These are phyloP conservation scores for Todiramphus saurophagus DNA, from an alignment of 2,113 vertebrate species.

Conservation along the genomic window DNA sequence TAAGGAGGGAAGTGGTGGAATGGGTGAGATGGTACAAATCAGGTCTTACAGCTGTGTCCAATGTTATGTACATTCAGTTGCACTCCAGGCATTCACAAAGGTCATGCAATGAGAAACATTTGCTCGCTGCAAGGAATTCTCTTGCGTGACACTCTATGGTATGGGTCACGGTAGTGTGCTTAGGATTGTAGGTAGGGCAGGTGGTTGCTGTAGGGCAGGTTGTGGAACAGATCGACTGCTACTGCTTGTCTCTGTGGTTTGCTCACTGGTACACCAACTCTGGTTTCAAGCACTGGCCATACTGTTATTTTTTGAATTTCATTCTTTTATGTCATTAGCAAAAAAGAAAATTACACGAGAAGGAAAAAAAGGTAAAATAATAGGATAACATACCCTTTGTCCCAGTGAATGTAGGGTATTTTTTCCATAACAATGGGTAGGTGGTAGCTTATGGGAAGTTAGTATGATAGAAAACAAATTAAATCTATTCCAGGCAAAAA, in stretches of 20 bases:
- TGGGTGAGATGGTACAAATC: background rate
- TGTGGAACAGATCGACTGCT: background rate
- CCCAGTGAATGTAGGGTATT: background rate
- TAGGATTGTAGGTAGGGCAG: rapidly evolving
- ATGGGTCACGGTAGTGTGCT: background rate
- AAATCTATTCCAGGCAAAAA: background rate
- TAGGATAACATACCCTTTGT: background rate
- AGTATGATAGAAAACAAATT: background rate
- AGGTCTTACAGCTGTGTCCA: background rate
- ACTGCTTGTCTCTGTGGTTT: background rate
- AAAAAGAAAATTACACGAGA: background rate
- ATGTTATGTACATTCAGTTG: background rate
- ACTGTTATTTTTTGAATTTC: background rate
- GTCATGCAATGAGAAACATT: background rate
- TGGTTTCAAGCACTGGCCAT: background rate
- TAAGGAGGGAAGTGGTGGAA: background rate
- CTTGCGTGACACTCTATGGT: background rate
- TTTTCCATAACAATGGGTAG: background rate
- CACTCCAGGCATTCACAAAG: background rate
- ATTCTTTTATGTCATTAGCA: rapidly evolving
- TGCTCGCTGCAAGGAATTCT: background rate
- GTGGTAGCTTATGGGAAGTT: background rate
- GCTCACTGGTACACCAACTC: background rate
- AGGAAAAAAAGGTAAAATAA: background rate
- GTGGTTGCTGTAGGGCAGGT: background rate